These are phyloP conservation scores for Stratiolaelaps scimitus DNA, from an alignment of 1,140 invertebrate genomes.

Conservation along the genomic window DNA sequence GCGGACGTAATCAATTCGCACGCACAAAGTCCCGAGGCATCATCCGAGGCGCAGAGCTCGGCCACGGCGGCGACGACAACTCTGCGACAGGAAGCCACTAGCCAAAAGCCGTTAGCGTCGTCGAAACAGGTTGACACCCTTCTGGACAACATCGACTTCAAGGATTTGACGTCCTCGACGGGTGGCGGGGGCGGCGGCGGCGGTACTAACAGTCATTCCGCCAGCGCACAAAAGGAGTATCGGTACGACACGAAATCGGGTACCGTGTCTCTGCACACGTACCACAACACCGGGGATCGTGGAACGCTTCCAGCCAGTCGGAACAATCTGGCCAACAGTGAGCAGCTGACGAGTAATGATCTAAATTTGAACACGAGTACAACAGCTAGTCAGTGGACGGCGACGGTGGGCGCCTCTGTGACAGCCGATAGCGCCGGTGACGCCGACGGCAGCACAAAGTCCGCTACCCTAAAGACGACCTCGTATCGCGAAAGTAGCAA, in stretches of 20 bases:
- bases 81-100: slow-evolving; percentile 11
- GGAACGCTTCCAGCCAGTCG: slow-evolving; percentile 29
- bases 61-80: not conserved
- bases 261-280: slow-evolving; percentile 4
- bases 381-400: too few species aligned
- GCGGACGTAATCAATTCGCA: slow-evolving; percentile 56
- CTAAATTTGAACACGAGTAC: too few species aligned
- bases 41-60: slow-evolving; percentile 37
- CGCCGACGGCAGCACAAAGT: slow-evolving; percentile 29
- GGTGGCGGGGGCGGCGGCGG: slow-evolving; percentile 25
- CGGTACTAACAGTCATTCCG: slow-evolving; percentile 28
- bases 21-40: slow-evolving; percentile 39
- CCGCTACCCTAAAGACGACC: not conserved
- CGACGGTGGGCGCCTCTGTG: too few species aligned
- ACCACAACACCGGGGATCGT: not conserved
- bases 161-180: not conserved
- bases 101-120: slow-evolving; percentile 3
- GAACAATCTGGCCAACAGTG: not conserved
- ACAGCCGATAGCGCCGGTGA: slow-evolving; percentile 29
- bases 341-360: too few species aligned
- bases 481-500: not conserved
- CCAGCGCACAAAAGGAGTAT: slow-evolving; percentile 4
- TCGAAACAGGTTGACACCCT: not conserved
- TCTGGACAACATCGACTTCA: not conserved
- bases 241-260: slow-evolving; percentile 25